These are phyloP conservation scores for Agrypnus murinus DNA, from an alignment of 2,888 invertebrate genomes.

Conservation along the genomic window DNA sequence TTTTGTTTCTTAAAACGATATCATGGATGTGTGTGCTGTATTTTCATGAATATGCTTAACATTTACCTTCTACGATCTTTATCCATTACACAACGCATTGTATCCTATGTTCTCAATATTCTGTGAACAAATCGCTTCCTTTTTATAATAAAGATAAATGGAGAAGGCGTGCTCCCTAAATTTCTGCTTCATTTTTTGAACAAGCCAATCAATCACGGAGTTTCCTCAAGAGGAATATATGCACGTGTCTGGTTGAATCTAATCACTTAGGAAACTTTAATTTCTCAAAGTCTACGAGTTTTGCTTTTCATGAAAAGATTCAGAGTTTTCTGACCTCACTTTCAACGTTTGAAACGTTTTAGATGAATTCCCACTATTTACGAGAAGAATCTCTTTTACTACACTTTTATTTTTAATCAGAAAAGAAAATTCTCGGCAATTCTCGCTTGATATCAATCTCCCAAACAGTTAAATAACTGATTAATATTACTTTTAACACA, in stretches of 20 bases:
- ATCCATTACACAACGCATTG: constrained; percentile 38
- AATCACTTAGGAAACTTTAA: constrained; percentile 52
- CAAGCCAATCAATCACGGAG: constrained; percentile 50
- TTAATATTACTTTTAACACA: too few relatives aligned
- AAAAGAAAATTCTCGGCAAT: too few relatives aligned
- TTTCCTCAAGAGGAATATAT: constrained; percentile 49
- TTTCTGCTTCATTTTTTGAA: constrained; percentile 50
- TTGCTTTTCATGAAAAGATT: constrained; percentile 13
- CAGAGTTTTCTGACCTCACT: constrained; percentile 21
- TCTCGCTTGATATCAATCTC: too few relatives aligned
- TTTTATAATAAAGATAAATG: constrained; percentile 57
- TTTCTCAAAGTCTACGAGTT: constrained; percentile 28
- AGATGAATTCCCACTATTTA: constrained; percentile 9
- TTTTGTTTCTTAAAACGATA: constrained; percentile 6
- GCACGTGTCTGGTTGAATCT: constrained; percentile 51
- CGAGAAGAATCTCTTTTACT: too few relatives aligned
- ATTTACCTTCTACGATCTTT: constrained; percentile 28
- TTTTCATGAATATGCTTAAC: constrained; percentile 27
- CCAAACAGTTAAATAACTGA: too few relatives aligned
- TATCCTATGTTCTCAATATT: constrained; percentile 38
- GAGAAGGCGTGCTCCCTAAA: constrained; percentile 50
- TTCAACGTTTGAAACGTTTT: constrained; percentile 15
- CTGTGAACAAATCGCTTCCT: constrained; percentile 54
- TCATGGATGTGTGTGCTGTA: background rate
- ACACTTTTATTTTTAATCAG: too few relatives aligned